Evolutionary conservation across 2,797 vertebrate genomes (phyloP).

Genomic region (Octomys mimax): DNA sequence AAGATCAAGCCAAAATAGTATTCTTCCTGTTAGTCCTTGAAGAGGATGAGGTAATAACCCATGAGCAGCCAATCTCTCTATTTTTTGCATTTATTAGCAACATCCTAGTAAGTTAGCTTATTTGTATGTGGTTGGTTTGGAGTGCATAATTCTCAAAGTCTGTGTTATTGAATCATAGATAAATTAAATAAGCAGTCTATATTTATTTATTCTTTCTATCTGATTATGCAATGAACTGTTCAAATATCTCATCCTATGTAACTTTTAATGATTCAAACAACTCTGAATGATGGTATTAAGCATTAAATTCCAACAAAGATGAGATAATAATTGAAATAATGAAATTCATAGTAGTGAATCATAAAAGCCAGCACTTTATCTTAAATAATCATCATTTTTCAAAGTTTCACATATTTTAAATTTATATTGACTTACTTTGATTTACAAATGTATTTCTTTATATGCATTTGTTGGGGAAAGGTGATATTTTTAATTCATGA

Average conservation of each 20-base stretch:
- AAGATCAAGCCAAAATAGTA: rapidly evolving
- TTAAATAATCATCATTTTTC: not conserved
- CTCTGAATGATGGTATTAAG: not conserved
- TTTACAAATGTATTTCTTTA: not conserved
- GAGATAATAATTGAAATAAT: not conserved
- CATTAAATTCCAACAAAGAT: not conserved
- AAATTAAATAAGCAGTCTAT: not conserved
- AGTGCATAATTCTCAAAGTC: not conserved
- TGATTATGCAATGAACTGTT: not conserved
- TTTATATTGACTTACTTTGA: not conserved
- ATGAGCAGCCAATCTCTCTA: not conserved
- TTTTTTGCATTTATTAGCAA: not conserved
- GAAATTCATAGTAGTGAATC: not conserved
- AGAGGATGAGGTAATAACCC: too few species aligned
- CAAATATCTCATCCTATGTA: not conserved
- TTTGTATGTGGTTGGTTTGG: not conserved
- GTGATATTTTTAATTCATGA: not conserved
- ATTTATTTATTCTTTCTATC: not conserved
- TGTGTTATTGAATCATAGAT: not conserved
- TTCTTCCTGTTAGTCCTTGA: not conserved
- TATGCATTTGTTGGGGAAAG: not conserved
- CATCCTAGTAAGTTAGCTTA: not conserved
- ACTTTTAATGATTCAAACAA: not conserved
- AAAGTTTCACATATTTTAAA: not conserved
- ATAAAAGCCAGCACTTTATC: not conserved